Evolutionary conservation across 2,797 vertebrate genomes (phyloP).

Genomic region (Hypotaenidia philippensis): DNA sequence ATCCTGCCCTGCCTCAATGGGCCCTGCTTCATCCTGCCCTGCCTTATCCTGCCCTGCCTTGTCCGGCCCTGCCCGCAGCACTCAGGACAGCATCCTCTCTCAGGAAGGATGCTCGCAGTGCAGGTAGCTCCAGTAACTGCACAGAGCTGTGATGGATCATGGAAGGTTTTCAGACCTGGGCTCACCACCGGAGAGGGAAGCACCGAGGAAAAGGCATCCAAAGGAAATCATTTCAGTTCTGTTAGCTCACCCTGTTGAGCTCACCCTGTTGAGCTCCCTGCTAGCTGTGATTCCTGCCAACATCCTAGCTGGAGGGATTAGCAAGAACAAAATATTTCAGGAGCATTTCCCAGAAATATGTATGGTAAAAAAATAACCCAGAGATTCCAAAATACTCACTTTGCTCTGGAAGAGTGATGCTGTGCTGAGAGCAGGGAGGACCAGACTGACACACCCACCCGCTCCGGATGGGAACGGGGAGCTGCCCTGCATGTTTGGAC

Average conservation of each 20-base stretch:
- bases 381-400: background rate
- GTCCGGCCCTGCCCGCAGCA: background rate
- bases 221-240: background rate
- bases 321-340: background rate
- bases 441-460: fast-evolving
- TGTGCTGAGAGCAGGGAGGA: background rate
- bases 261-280: too few species aligned
- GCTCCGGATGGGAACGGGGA: fast-evolving
- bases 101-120: background rate
- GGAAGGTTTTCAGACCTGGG: background rate
- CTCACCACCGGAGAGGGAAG: background rate
- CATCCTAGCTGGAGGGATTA: background rate
- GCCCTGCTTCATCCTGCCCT: background rate
- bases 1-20: too few species aligned
- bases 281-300: background rate
- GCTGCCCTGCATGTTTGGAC: background rate
- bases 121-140: fast-evolving
- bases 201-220: background rate
- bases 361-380: background rate
- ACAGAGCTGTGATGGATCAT: fast-evolving
- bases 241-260: background rate
- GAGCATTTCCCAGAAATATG: background rate
- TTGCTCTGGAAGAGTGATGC: background rate
- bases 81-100: background rate
- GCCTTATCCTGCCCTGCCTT: too few species aligned